Conservation (phyloP, 2,113 vertebrate genomes). For the Proterorhinus semilunaris region DNA sequence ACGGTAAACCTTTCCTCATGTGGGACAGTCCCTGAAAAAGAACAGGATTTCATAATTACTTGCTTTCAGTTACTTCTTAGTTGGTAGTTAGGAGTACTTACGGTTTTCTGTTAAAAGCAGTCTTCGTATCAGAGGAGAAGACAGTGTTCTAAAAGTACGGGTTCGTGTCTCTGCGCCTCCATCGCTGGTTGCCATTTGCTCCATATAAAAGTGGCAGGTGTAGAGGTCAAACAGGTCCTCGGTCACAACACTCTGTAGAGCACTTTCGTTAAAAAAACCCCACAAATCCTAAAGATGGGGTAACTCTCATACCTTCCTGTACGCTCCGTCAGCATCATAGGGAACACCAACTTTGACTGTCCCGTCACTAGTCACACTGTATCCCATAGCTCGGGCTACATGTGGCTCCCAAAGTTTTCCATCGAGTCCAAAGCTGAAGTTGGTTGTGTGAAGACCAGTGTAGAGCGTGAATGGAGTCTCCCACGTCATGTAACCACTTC, state of each 20-base stretch:
- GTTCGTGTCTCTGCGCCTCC: slow-evolving; percentile 23
- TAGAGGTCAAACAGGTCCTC: slow-evolving; percentile 47
- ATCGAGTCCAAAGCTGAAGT: slow-evolving; percentile 33
- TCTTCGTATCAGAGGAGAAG: slow-evolving; percentile 41
- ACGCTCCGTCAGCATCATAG: slow-evolving; percentile 48
- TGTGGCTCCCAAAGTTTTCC: slow-evolving; percentile 36
- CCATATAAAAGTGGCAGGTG: slow-evolving; percentile 50
- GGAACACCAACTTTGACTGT: slow-evolving; percentile 52
- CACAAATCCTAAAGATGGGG: not conserved
- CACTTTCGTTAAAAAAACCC: not conserved
- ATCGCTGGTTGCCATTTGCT: slow-evolving; percentile 41
- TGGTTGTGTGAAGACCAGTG: not conserved
- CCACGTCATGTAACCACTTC: slow-evolving; percentile 39
- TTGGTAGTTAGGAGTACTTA: not conserved
- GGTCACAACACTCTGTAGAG: slow-evolving; percentile 50
- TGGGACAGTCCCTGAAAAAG: slow-evolving; percentile 1
- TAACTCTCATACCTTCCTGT: slow-evolving; percentile 54
- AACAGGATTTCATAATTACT: not conserved
- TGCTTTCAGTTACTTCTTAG: not conserved
- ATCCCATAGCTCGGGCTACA: slow-evolving; percentile 19
- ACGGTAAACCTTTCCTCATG: slow-evolving; percentile 42
- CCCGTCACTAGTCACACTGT: slow-evolving; percentile 9
- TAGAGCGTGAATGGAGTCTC: slow-evolving; percentile 40
- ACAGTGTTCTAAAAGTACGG: slow-evolving; percentile 24
- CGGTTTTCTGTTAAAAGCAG: slow-evolving; percentile 24